These are phyloP conservation scores for Euzophera pinguis DNA, from an alignment of 2,888 invertebrate species.

Conservation along the genomic window DNA sequence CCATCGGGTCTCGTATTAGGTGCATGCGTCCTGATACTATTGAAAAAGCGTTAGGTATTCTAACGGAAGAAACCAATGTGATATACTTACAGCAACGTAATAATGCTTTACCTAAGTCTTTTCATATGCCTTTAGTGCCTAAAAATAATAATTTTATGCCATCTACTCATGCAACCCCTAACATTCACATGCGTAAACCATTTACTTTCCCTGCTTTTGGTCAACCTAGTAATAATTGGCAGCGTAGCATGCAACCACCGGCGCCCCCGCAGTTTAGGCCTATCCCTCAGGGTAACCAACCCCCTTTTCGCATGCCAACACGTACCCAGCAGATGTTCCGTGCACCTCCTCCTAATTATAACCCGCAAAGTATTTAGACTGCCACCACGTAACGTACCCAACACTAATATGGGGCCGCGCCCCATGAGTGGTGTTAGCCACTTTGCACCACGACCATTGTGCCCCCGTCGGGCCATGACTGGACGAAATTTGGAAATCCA, in stretches of 20 bases:
- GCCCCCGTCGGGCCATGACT: constrained; percentile 11
- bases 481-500: constrained; percentile 12
- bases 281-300: not conserved
- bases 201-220: not conserved
- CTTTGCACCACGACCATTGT: not conserved
- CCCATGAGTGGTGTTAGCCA: constrained; percentile 18
- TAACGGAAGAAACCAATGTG: constrained; percentile 6
- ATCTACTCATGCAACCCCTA: not conserved
- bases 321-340: constrained; percentile 17
- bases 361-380: constrained; percentile 8
- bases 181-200: not conserved
- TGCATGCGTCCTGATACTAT: constrained; percentile 10
- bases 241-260: not conserved
- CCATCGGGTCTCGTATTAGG: constrained; percentile 9
- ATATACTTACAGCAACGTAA: not conserved
- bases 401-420: not conserved
- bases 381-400: constrained; percentile 2
- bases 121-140: not conserved
- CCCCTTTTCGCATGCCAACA: not conserved
- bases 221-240: not conserved
- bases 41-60: constrained; percentile 6
- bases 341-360: constrained; percentile 19
- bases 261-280: not conserved
- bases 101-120: not conserved
- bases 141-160: not conserved